Percentiles rank a stretch among this genome's conserved stretches.
phyloP scores from a whole-genome alignment of 2,113 vertebrate genomes.

The Otocyon megalotis region DNA sequence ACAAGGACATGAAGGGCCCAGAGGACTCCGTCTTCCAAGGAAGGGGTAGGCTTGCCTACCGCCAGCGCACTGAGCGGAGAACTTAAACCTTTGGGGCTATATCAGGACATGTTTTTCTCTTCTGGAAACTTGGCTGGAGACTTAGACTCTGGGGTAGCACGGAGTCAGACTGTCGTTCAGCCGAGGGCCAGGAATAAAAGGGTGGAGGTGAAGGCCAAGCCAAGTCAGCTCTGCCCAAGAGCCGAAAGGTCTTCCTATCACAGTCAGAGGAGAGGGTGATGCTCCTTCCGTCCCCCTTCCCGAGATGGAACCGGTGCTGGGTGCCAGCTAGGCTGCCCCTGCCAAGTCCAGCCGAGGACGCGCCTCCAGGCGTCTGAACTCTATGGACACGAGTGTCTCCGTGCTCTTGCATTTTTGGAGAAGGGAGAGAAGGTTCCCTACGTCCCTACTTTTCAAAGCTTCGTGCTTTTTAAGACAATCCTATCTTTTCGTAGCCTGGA shows the following conservation, averaged over 20 bases:
- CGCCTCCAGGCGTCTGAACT: neutral
- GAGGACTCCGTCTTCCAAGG: neutral
- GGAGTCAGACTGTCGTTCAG: neutral
- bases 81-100: neutral
- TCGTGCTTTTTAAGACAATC: neutral
- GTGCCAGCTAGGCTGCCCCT: fast-evolving
- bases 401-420: neutral
- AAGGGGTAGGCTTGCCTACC: neutral
- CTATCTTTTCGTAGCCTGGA: neutral
- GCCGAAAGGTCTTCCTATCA: neutral
- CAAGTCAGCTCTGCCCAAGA: neutral
- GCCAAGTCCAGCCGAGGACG: fast-evolving
- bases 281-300: fast-evolving
- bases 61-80: neutral
- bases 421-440: neutral
- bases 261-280: neutral
- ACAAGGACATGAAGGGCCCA: neutral
- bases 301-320: too few relatives aligned
- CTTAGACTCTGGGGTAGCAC: neutral
- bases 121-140: neutral
- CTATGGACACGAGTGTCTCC: fast-evolving
- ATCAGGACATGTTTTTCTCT: neutral
- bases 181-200: neutral
- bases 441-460: neutral
- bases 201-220: neutral